Evolutionary conservation across 2,113 vertebrate species (phyloP).

Genomic region (Pica pica): DNA sequence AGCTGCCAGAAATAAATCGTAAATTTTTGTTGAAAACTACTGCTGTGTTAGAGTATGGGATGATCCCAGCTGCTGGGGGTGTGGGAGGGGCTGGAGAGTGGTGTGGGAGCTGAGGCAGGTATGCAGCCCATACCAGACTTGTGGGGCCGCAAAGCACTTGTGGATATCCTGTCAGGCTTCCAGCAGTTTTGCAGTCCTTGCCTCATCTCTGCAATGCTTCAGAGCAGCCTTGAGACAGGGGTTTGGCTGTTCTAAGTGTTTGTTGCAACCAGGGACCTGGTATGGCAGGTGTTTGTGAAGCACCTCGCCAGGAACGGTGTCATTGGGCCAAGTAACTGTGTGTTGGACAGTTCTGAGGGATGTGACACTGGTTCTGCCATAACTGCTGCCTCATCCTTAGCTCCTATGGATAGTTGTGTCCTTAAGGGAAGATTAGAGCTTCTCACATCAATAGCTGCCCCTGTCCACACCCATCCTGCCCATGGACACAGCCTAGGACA

Average conservation of each 20-base stretch:
- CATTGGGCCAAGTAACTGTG: neutral
- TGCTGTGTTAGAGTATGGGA: neutral
- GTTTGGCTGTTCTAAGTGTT: neutral
- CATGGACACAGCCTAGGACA: neutral
- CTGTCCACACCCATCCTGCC: neutral
- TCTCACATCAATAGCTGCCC: neutral
- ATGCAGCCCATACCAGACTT: neutral
- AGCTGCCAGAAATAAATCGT: neutral
- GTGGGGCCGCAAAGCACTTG: neutral
- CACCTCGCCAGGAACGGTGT: neutral
- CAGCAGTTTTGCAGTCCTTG: neutral
- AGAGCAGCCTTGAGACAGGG: neutral
- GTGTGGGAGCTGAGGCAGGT: neutral
- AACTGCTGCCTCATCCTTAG: neutral
- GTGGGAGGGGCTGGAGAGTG: neutral
- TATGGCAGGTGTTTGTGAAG: neutral
- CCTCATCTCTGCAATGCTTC: neutral
- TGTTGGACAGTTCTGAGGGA: neutral
- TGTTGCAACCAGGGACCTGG: neutral
- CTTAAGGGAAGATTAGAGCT: neutral
- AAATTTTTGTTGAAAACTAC: neutral
- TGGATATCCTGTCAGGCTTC: neutral
- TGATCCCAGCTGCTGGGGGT: neutral
- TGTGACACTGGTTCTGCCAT: neutral
- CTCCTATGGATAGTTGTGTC: neutral